Percentiles rank a stretch among this genome's conserved stretches.
Evolutionary conservation across 2,113 vertebrate species (phyloP).

Genomic region (Sylvia atricapilla): DNA sequence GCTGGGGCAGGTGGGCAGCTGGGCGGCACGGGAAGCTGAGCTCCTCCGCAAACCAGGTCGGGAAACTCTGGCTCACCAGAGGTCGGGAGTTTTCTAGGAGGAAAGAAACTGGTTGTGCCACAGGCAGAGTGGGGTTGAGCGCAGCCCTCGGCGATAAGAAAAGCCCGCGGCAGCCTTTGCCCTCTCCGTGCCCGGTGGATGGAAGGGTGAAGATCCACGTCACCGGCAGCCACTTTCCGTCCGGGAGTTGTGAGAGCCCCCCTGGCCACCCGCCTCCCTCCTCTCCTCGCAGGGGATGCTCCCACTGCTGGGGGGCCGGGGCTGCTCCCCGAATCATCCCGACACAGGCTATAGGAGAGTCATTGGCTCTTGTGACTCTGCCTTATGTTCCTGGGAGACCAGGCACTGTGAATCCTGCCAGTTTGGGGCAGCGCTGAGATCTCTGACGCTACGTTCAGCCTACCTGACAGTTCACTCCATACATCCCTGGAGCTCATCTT

Average conservation of each 20-base stretch:
- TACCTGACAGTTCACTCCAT: fast-evolving
- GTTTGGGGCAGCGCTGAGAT: not conserved
- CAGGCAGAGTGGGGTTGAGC: not conserved
- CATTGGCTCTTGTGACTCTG: not conserved
- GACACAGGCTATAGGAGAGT: fast-evolving
- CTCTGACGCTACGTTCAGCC: not conserved
- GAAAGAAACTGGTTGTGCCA: not conserved
- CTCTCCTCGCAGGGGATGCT: not conserved
- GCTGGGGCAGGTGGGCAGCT: not conserved
- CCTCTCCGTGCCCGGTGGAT: not conserved
- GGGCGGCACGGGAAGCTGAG: not conserved
- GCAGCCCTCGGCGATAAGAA: not conserved
- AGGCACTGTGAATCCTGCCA: fast-evolving
- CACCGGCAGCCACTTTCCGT: not conserved
- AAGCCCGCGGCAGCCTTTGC: not conserved
- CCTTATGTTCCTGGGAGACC: fast-evolving
- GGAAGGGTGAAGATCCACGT: not conserved
- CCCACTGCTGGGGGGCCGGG: not conserved
- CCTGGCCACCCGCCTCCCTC: fast-evolving
- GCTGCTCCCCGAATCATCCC: not conserved
- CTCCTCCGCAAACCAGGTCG: fast-evolving
- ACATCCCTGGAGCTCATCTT: fast-evolving
- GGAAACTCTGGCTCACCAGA: not conserved
- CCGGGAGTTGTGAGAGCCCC: fast-evolving
- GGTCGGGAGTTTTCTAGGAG: not conserved